Percentiles rank a stretch among this genome's conserved stretches.
Evolutionary conservation across 2,113 vertebrate genomes (phyloP).

Genomic region (Ciconia boyciana): DNA sequence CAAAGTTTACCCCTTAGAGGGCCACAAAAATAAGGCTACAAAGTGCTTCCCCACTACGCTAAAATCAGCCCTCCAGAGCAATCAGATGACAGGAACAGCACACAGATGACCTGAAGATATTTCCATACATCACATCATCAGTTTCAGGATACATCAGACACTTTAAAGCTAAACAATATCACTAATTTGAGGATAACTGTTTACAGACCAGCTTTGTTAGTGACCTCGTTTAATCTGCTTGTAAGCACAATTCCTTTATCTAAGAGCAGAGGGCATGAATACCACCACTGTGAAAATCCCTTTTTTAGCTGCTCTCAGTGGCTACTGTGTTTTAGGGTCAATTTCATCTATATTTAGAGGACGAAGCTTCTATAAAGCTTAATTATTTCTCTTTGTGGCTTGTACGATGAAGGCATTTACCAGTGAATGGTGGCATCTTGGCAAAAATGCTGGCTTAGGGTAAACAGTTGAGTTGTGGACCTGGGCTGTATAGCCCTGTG

Average conservation of each 20-base stretch:
- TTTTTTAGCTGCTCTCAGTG: background rate
- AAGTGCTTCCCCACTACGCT: background rate
- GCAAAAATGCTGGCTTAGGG: background rate
- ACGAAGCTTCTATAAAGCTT: background rate
- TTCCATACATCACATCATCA: background rate
- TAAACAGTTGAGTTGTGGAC: background rate
- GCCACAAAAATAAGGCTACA: background rate
- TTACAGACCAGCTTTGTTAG: background rate
- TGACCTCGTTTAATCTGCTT: background rate
- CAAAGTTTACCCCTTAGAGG: background rate
- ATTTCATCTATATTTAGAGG: conserved; percentile 3
- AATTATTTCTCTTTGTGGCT: background rate
- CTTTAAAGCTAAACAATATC: background rate
- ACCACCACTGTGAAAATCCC: background rate
- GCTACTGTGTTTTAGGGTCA: background rate
- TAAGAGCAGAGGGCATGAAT: background rate
- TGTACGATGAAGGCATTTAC: background rate
- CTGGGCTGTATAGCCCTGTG: background rate
- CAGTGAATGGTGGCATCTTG: background rate
- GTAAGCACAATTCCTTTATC: background rate
- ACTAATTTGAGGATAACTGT: background rate
- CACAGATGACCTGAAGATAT: background rate
- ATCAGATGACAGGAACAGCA: background rate
- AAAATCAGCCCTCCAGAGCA: background rate
- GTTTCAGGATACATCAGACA: background rate